A percentile compares a stretch with the other conserved stretches of the same genome.
Evolutionary conservation across 2,888 invertebrate species (phyloP).

Genomic region (Parnassius smintheus): DNA sequence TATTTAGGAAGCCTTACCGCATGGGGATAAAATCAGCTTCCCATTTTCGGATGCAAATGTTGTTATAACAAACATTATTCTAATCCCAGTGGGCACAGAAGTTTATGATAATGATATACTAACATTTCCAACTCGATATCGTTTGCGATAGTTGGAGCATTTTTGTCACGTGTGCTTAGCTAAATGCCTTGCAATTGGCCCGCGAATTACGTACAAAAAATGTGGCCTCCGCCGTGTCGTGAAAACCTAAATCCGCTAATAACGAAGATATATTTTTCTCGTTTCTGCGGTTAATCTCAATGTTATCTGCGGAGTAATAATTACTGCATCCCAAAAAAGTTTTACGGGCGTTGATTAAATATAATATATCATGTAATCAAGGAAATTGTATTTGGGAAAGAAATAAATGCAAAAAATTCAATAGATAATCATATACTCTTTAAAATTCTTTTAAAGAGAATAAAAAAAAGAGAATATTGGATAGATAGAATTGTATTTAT

Average conservation of each 20-base stretch:
- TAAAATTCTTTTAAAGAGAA: too few species aligned
- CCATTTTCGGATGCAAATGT: constrained; percentile 7
- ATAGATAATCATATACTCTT: too few species aligned
- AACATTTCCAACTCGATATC: constrained; percentile 20
- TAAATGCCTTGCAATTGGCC: constrained; percentile 40
- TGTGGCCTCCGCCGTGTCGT: constrained; percentile 29
- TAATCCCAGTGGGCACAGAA: constrained; percentile 19
- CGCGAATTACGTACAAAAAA: constrained; percentile 36
- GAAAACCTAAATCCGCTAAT: constrained; percentile 18
- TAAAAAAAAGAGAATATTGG: too few species aligned
- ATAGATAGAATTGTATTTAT: too few species aligned
- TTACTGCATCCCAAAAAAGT: too few species aligned
- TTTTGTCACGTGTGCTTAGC: constrained; percentile 37
- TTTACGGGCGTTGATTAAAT: too few species aligned
- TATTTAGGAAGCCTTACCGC: constrained; percentile 3
- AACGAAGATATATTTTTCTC: constrained; percentile 15
- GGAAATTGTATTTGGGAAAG: neutral
- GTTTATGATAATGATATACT: constrained; percentile 24
- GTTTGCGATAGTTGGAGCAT: constrained; percentile 40
- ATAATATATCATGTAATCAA: too few species aligned
- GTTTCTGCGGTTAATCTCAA: constrained; percentile 8
- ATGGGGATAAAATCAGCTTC: constrained; percentile 18
- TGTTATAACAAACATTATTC: constrained; percentile 28
- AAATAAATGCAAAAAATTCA: too few species aligned
- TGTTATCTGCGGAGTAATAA: neutral